phyloP scores from a whole-genome alignment of 2,113 vertebrate genomes.

The Menura novaehollandiae region DNA sequence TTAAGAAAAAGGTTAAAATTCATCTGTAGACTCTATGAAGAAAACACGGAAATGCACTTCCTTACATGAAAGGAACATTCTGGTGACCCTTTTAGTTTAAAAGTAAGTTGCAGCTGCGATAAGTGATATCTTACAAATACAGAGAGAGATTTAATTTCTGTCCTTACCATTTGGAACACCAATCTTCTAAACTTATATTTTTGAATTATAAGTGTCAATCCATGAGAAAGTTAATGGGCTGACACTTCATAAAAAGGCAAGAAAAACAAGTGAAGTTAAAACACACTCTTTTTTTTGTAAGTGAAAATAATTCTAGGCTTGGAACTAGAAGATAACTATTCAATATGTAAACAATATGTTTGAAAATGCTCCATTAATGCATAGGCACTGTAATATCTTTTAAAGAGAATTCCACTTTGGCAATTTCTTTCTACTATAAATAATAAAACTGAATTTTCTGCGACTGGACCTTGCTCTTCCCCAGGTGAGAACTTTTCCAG shows the following conservation, averaged over 20 bases:
- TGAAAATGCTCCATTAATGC: background rate
- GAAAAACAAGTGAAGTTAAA: background rate
- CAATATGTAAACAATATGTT: background rate
- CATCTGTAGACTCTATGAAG: background rate
- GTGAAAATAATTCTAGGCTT: background rate
- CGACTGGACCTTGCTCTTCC: background rate
- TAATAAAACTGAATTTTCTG: background rate
- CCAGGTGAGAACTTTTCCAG: constrained; percentile 21
- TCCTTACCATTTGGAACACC: background rate
- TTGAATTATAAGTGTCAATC: background rate
- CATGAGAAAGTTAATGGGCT: background rate
- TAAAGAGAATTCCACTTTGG: background rate
- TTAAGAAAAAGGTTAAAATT: background rate
- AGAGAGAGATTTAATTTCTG: background rate
- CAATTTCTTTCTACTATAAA: background rate
- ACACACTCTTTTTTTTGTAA: background rate
- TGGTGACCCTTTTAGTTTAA: background rate
- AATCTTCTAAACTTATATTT: background rate
- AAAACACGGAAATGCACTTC: background rate
- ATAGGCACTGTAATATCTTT: background rate
- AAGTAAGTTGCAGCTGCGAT: background rate
- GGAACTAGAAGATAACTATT: background rate
- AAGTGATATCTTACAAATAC: background rate
- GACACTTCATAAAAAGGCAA: background rate
- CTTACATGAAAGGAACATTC: background rate